These are phyloP conservation scores for Nannoperca obscura DNA, from an alignment of 2,797 vertebrate genomes.

Conservation along the genomic window DNA sequence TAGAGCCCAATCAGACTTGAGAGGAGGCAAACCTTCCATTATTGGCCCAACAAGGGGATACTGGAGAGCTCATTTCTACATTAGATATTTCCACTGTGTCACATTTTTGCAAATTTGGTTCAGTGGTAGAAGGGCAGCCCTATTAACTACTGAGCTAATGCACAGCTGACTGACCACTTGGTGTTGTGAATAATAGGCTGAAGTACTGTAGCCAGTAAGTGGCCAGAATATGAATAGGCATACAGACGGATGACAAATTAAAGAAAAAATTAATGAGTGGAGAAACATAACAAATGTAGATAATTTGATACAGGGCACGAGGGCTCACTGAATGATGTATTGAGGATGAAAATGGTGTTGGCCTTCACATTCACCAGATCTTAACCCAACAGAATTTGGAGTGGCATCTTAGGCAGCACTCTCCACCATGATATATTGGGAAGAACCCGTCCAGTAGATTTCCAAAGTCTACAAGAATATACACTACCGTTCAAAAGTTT, in stretches of 20 bases:
- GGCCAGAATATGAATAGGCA: slow-evolving; percentile 15
- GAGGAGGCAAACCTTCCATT: slow-evolving; percentile 20
- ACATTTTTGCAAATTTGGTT: slow-evolving; percentile 26
- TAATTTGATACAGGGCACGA: not conserved
- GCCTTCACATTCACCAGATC: not conserved
- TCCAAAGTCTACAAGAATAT: not conserved
- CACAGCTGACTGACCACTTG: slow-evolving; percentile 31
- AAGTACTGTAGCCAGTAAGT: slow-evolving; percentile 15
- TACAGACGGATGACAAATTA: not conserved
- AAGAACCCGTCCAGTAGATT: not conserved
- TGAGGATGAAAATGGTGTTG: not conserved
- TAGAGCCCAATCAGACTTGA: slow-evolving; percentile 37
- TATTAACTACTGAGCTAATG: slow-evolving; percentile 38
- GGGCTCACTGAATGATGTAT: not conserved
- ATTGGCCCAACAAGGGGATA: slow-evolving; percentile 18
- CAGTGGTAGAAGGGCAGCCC: slow-evolving; percentile 21
- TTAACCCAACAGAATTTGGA: not conserved
- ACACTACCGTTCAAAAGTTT: no score
- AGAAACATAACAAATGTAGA: not conserved
- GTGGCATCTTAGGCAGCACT: not conserved
- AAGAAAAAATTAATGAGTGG: slow-evolving; percentile 9
- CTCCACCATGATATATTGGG: not conserved
- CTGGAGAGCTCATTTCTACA: slow-evolving; percentile 24
- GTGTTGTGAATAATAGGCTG: slow-evolving; percentile 20
- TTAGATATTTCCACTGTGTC: slow-evolving; percentile 13